These are phyloP conservation scores for Speoplatyrhinus poulsoni DNA, from an alignment of 2,113 vertebrate species.

Conservation along the genomic window DNA sequence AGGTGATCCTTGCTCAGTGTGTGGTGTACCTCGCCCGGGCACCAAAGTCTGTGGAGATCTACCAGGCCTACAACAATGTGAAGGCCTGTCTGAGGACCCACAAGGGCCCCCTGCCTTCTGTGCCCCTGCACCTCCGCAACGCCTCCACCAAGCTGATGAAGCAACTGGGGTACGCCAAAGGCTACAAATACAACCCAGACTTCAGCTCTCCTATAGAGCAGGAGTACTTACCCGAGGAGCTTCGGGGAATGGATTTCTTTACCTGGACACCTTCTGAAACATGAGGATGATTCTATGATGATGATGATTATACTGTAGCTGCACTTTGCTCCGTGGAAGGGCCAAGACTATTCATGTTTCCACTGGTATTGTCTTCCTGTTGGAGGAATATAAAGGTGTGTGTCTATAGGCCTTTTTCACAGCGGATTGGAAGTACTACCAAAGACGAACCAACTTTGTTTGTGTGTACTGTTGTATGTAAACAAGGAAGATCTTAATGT, in stretches of 20 bases:
- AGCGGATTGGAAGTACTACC: no score
- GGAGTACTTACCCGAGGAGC: conserved; percentile 87
- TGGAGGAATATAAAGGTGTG: no score
- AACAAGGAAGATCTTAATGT: no score
- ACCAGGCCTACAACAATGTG: conserved; percentile 86
- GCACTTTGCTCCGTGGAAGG: neutral
- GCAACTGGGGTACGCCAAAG: conserved; percentile 88
- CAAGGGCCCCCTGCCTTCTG: conserved; percentile 86
- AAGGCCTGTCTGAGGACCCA: conserved; percentile 89
- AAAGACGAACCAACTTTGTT: no score
- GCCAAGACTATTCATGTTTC: no score
- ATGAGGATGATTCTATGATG: conserved; percentile 20
- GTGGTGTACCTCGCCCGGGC: conserved; percentile 89
- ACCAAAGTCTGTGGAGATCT: conserved; percentile 89
- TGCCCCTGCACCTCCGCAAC: conserved; percentile 92
- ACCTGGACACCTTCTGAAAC: conserved; percentile 62
- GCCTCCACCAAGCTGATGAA: conserved; percentile 93
- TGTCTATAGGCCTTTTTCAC: no score
- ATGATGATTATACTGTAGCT: neutral
- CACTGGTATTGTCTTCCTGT: no score
- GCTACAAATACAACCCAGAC: conserved; percentile 91
- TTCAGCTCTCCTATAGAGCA: conserved; percentile 84
- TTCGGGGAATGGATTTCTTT: conserved; percentile 85
- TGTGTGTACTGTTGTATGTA: no score
- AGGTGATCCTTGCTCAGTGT: conserved; percentile 97